Evolutionary conservation across 1,140 invertebrate genomes (phyloP).

Genomic region (Bombus superbus): DNA sequence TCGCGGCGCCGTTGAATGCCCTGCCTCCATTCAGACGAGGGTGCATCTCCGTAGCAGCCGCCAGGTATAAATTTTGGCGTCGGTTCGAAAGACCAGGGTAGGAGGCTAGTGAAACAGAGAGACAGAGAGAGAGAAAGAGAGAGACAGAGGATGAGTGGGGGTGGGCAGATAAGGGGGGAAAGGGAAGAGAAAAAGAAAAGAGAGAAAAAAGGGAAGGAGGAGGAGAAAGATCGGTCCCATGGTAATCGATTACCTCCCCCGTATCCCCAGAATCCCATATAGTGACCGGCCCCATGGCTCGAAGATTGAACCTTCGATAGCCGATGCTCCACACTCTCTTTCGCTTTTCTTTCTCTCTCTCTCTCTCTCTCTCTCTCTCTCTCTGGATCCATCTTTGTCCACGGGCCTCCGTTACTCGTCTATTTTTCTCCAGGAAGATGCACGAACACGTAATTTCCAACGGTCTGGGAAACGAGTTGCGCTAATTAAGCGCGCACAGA

Average conservation of each 20-base stretch:
- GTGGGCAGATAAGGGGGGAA: conserved; percentile 16
- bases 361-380: not conserved
- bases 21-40: conserved; percentile 74
- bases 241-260: conserved; percentile 80
- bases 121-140: conserved; percentile 10
- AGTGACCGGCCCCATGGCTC: conserved; percentile 76
- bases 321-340: conserved; percentile 62
- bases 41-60: conserved; percentile 78
- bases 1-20: conserved; percentile 73
- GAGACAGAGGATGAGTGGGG: not conserved
- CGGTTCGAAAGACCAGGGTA: conserved; percentile 53
- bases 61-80: conserved; percentile 82
- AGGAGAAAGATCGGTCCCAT: conserved; percentile 76
- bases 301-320: conserved; percentile 80
- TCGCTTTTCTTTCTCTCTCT: conserved; percentile 22
- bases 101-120: not conserved
- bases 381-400: not conserved
- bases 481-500: conserved; percentile 58
- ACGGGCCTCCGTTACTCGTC: conserved; percentile 19
- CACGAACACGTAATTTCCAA: conserved; percentile 57
- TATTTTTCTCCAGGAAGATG: conserved; percentile 55
- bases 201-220: conserved; percentile 56
- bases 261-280: conserved; percentile 79
- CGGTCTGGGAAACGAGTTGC: conserved; percentile 50
- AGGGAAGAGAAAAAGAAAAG: conserved; percentile 9